phyloP scores from a whole-genome alignment of 2,797 vertebrate genomes.

The Sebastes matsubarae region DNA sequence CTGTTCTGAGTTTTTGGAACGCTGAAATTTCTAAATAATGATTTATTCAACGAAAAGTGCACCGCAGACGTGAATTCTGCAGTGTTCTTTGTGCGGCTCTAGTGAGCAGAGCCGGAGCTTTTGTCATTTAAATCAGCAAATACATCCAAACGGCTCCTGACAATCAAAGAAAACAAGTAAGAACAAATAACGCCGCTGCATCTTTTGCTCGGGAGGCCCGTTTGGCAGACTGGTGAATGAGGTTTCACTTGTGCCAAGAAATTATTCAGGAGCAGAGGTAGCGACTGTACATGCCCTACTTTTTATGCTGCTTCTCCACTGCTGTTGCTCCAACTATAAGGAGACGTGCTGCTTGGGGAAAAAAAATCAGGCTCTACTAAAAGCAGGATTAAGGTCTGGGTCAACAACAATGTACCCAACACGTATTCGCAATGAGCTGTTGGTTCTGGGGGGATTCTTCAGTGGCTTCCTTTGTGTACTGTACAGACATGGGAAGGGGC shows the following conservation, averaged over 20 bases:
- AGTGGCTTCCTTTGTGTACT: neutral
- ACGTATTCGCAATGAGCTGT: neutral
- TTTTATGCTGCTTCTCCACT: slow-evolving; percentile 24
- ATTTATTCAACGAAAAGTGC: slow-evolving; percentile 7
- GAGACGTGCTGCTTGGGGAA: neutral
- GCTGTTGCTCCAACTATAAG: neutral
- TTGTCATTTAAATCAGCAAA: slow-evolving; percentile 17
- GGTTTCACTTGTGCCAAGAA: slow-evolving; percentile 27
- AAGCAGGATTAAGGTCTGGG: neutral
- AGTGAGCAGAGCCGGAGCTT: neutral
- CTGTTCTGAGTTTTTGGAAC: neutral
- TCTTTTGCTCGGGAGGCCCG: slow-evolving; percentile 4
- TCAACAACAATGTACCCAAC: neutral
- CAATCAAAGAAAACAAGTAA: slow-evolving; percentile 18
- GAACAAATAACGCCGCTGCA: neutral
- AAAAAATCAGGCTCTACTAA: neutral
- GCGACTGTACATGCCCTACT: slow-evolving; percentile 39
- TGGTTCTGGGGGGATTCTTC: neutral
- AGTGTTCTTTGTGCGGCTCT: neutral
- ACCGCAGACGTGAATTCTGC: neutral
- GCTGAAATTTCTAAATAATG: neutral
- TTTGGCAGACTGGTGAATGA: slow-evolving; percentile 13
- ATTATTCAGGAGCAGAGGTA: slow-evolving; percentile 32
- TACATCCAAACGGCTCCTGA: neutral
- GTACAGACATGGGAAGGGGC: neutral